Evolutionary conservation across 64 coral and sea anemone species (phyloP), one percentile per base, ranked within the genome.

Genomic region (Dendronephthya gigantea): DNA sequence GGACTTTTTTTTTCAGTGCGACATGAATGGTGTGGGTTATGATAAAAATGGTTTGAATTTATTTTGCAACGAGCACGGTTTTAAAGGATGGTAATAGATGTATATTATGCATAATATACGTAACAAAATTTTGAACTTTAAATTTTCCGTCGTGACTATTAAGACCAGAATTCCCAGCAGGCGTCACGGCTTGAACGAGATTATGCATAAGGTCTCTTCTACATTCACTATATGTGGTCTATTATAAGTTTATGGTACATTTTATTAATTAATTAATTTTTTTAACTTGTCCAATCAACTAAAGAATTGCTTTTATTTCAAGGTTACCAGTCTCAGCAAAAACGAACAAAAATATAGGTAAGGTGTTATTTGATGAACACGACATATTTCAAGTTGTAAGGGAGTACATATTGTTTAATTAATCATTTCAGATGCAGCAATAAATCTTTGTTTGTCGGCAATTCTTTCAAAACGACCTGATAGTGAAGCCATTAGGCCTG

Each of bases 51-150:
- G 48, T 43, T 84, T 96, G 36, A 92, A 90, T 81, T 82, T 85
- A 62, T 96, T 96, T 88, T 96, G 94, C 69, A 38, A 92, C 82
- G 91, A 92, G 23, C 89, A 96, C 90, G 88, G 91, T 7, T 92
- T 96, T 85, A 58, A 84, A 88, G 94, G 94, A 28, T 96, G 94
- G 94, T 96, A n/a, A n/a, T n/a, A n/a, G n/a, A n/a, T n/a, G n/a
- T n/a, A n/a, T n/a, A n/a, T n/a, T n/a, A n/a, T n/a, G n/a, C n/a
- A n/a, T n/a, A n/a, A n/a, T n/a, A n/a, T n/a, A n/a, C n/a, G n/a
- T n/a, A n/a, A n/a, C n/a, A n/a, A n/a, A n/a, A n/a, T 70, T 84
- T 84, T 84, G 33, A 1, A n/a, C 6, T 47, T 9, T 5, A 52
- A 51, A 23, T 23, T 55, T 27, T 50, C 29, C 23, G 10, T 35